A percentile compares a stretch with the other conserved stretches of the same genome.
phyloP scores from a whole-genome alignment of 2,888 invertebrate species.

The Ceramica pisi region DNA sequence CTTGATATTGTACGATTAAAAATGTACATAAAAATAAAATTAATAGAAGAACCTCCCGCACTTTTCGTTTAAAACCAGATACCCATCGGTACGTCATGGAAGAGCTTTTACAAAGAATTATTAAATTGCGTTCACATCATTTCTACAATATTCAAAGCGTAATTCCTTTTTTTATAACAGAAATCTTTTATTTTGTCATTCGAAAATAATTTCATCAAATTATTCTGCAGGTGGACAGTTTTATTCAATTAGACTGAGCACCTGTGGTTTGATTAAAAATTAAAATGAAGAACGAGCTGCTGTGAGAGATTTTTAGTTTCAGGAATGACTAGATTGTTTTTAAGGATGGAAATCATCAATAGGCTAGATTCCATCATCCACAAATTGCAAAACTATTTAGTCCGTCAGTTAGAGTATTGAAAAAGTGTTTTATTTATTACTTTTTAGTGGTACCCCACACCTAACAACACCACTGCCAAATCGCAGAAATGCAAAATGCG shows the following conservation, averaged over 20 bases:
- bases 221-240: conserved; percentile 31
- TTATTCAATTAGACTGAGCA: conserved; percentile 37
- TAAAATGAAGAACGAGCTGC: too few species aligned
- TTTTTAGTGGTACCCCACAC: too few species aligned
- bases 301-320: background rate
- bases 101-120: conserved; percentile 58
- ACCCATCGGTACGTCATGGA: conserved; percentile 59
- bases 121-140: conserved; percentile 62
- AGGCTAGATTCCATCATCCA: too few species aligned
- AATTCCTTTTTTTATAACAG: conserved; percentile 52
- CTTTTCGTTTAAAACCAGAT: conserved; percentile 61
- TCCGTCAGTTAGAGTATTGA: too few species aligned
- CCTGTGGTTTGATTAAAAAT: background rate
- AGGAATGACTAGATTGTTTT: background rate
- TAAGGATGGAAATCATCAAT: too few species aligned
- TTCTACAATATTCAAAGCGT: conserved; percentile 46
- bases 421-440: too few species aligned
- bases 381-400: too few species aligned
- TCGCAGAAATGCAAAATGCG: too few species aligned
- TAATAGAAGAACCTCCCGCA: conserved; percentile 30
- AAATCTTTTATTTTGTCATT: conserved; percentile 33
- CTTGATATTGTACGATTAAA: conserved; percentile 15
- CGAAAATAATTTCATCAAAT: conserved; percentile 32
- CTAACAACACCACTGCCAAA: too few species aligned
- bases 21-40: conserved; percentile 32